phyloP scores from a whole-genome alignment of 2,888 invertebrate species.

The Cantharis rustica region DNA sequence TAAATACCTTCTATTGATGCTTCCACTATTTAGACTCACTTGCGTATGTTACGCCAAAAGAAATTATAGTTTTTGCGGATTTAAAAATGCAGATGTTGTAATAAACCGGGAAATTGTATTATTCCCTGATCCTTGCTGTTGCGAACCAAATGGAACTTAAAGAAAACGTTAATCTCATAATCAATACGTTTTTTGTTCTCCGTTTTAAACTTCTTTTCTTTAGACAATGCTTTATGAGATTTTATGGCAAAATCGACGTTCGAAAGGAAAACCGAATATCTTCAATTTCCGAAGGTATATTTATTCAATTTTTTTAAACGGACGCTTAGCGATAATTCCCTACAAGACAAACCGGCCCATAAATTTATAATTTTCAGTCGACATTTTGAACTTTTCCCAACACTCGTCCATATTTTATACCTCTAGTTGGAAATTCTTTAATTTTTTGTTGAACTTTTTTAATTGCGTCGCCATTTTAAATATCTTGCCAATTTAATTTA shows the following conservation, averaged over 20 bases:
- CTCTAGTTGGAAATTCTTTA: neutral
- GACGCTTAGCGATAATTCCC: neutral
- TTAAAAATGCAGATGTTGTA: slow-evolving; percentile 1
- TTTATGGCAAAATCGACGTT: neutral
- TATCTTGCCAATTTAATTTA: neutral
- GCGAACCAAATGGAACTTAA: neutral
- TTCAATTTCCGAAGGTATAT: neutral
- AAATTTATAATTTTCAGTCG: neutral
- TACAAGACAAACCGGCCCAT: neutral
- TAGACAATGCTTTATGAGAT: neutral
- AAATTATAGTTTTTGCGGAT: slow-evolving; percentile 1
- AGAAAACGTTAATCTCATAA: neutral
- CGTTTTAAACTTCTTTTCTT: neutral
- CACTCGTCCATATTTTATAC: neutral
- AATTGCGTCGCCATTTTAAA: neutral
- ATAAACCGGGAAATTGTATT: neutral
- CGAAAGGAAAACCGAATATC: neutral
- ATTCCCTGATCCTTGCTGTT: neutral
- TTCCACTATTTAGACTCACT: neutral
- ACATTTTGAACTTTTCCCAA: neutral
- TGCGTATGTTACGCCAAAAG: slow-evolving; percentile 8
- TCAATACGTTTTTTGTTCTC: neutral
- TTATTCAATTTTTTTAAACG: neutral
- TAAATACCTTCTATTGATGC: neutral
- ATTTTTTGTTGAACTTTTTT: neutral